Evolutionary conservation across 2,797 vertebrate species (phyloP).

Genomic region (Merluccius polli): DNA sequence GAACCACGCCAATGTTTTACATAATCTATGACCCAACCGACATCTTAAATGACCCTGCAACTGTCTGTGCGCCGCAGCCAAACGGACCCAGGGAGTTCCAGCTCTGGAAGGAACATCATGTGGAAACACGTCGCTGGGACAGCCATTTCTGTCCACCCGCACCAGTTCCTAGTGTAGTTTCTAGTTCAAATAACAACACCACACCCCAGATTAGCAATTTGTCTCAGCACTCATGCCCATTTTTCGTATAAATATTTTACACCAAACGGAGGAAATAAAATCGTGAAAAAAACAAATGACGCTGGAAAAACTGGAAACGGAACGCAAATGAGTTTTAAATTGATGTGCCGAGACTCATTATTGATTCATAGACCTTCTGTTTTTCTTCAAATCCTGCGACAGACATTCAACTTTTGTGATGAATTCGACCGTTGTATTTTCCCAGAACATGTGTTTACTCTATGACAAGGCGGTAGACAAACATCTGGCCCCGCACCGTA

Average conservation of each 20-base stretch:
- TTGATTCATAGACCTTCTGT: neutral
- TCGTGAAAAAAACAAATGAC: conserved; percentile 9
- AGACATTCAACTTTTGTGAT: neutral
- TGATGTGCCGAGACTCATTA: neutral
- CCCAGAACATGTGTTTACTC: neutral
- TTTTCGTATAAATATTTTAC: conserved; percentile 20
- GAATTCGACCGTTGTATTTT: neutral
- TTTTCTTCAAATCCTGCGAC: neutral
- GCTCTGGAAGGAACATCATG: neutral
- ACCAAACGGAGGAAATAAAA: conserved; percentile 21
- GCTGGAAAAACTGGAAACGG: neutral
- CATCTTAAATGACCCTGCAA: conserved; percentile 34
- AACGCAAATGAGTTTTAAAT: neutral
- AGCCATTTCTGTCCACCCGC: neutral
- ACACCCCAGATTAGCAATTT: neutral
- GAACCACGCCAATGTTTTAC: conserved; percentile 32
- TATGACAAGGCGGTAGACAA: neutral
- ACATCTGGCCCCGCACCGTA: neutral
- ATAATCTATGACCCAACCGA: conserved; percentile 23
- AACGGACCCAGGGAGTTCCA: conserved; percentile 14
- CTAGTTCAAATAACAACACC: neutral
- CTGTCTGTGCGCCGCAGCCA: conserved; percentile 26
- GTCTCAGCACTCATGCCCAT: neutral
- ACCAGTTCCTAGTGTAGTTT: neutral
- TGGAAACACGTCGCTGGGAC: neutral